These are phyloP conservation scores for Neoniphon sammara DNA, from an alignment of 2,797 vertebrate species.

Conservation along the genomic window DNA sequence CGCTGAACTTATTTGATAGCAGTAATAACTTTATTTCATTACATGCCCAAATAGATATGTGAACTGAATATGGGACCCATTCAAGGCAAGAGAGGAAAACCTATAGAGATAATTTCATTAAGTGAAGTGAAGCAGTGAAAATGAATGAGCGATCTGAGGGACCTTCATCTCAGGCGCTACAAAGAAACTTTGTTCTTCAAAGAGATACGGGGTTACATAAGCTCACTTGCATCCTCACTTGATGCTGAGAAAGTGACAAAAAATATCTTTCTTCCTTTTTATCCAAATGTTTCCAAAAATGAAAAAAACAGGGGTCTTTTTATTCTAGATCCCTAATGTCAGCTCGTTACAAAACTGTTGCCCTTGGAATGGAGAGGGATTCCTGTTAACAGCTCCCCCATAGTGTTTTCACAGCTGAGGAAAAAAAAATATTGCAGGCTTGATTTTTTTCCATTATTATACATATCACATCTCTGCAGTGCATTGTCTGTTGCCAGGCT, in stretches of 20 bases:
- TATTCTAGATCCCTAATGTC: constrained; percentile 8
- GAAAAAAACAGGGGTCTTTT: constrained; percentile 11
- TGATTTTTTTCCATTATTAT: constrained; percentile 71
- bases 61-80: constrained; percentile 38
- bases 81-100: constrained; percentile 41
- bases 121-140: constrained; percentile 53
- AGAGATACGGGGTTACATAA: constrained; percentile 28
- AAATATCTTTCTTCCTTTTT: not conserved
- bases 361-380: constrained; percentile 50
- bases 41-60: constrained; percentile 58
- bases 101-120: constrained; percentile 59
- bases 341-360: constrained; percentile 44
- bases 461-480: constrained; percentile 74
- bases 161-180: constrained; percentile 37
- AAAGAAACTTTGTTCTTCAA: constrained; percentile 39
- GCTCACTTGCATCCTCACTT: constrained; percentile 14
- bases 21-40: constrained; percentile 65
- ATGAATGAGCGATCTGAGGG: constrained; percentile 36
- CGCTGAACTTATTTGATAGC: constrained; percentile 39
- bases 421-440: constrained; percentile 33
- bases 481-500: constrained; percentile 66
- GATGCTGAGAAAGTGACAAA: constrained; percentile 6
- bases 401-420: constrained; percentile 53
- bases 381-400: constrained; percentile 45
- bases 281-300: constrained; percentile 9